Percentiles rank a stretch among this genome's conserved stretches.
These are phyloP conservation scores for Macropodus opercularis DNA, from an alignment of 2,797 vertebrate species.

Conservation along the genomic window DNA sequence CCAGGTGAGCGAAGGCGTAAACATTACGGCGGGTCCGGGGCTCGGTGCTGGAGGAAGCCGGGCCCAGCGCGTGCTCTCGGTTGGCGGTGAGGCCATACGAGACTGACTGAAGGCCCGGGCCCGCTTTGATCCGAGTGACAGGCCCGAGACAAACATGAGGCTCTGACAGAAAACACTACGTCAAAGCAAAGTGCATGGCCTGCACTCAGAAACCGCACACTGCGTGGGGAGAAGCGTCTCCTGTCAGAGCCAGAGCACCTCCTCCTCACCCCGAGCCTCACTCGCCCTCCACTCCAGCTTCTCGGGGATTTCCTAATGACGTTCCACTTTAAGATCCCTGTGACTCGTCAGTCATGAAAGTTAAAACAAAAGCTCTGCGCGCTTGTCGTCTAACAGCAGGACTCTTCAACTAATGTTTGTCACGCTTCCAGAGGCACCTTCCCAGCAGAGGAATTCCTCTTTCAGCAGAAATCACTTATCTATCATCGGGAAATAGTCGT, in stretches of 20 bases:
- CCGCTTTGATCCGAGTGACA: constrained; percentile 50
- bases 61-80: constrained; percentile 1
- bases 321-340: constrained; percentile 48
- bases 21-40: not conserved
- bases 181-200: constrained; percentile 34
- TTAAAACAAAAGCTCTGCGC: constrained; percentile 56
- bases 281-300: constrained; percentile 58
- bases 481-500: constrained; percentile 45
- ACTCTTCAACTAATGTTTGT: constrained; percentile 37
- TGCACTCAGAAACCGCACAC: constrained; percentile 62
- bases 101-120: constrained; percentile 22
- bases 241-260: constrained; percentile 54
- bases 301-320: constrained; percentile 64
- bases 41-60: not conserved
- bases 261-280: constrained; percentile 38
- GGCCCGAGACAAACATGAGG: constrained; percentile 45
- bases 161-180: constrained; percentile 43
- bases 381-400: constrained; percentile 38
- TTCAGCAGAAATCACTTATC: constrained; percentile 44
- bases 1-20: not conserved
- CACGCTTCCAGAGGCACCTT: constrained; percentile 38
- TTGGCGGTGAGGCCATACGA: constrained; percentile 5
- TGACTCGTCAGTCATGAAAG: constrained; percentile 64
- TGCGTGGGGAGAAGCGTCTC: constrained; percentile 46
- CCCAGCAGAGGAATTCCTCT: constrained; percentile 33